A percentile compares a stretch with the other conserved stretches of the same genome.
Conservation (phyloP, 2,797 vertebrate genomes). For the Bradypodion pumilum region DNA sequence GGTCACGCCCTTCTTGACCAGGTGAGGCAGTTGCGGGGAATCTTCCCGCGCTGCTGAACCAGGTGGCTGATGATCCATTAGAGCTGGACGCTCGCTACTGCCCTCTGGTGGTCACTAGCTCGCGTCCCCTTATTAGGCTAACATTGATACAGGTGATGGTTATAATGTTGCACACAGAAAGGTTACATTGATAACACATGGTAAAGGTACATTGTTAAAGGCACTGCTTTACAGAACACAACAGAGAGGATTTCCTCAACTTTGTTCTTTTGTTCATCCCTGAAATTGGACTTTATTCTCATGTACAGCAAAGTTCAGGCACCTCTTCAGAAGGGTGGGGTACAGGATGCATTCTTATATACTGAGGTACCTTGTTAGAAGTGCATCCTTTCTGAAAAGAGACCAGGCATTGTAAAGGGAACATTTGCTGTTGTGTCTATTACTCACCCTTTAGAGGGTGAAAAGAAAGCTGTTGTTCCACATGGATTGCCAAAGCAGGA, state of each 20-base stretch:
- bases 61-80: too few species aligned
- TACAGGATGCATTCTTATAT: not conserved
- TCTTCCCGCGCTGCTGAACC: too few species aligned
- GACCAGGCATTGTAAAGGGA: not conserved
- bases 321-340: not conserved
- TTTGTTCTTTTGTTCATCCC: not conserved
- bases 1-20: too few species aligned
- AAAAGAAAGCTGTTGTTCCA: not conserved
- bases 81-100: too few species aligned
- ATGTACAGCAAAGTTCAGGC: not conserved
- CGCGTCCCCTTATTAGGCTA: too few species aligned
- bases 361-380: slow-evolving; percentile 7
- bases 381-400: not conserved
- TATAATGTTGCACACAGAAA: too few species aligned
- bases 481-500: slow-evolving; percentile 1
- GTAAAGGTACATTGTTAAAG: too few species aligned
- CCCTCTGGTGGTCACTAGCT: too few species aligned
- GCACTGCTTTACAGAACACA: too few species aligned
- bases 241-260: not conserved
- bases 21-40: too few species aligned
- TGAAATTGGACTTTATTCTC: not conserved
- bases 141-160: too few species aligned
- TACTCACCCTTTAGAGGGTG: not conserved
- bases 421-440: slow-evolving; percentile 13
- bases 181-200: too few species aligned